phyloP scores from a whole-genome alignment of 2,797 vertebrate genomes.

The Sarcoramphus papa region DNA sequence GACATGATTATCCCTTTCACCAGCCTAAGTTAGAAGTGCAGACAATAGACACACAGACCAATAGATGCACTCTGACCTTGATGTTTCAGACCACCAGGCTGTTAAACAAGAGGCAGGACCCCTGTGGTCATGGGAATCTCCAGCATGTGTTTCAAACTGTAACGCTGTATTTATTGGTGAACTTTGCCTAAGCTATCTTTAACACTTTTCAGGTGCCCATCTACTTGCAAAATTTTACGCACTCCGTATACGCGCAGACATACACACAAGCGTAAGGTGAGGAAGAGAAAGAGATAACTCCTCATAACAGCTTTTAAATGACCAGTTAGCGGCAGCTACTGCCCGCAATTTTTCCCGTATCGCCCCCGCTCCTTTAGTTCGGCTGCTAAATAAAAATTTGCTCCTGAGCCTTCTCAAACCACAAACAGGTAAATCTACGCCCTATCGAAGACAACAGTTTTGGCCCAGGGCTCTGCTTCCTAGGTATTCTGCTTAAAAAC shows the following conservation, averaged over 20 bases:
- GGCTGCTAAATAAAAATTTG: not conserved
- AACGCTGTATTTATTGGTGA: not conserved
- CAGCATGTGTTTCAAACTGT: not conserved
- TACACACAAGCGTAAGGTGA: fast-evolving
- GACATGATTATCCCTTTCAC: constrained; percentile 40
- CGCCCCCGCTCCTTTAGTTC: not conserved
- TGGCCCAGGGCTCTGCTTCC: not conserved
- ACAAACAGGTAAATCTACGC: not conserved
- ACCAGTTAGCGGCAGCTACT: not conserved
- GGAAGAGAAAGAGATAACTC: not conserved
- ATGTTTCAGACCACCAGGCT: constrained; percentile 55
- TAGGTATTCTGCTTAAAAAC: not conserved
- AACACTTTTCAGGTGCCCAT: not conserved
- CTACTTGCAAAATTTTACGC: not conserved
- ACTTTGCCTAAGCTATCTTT: not conserved
- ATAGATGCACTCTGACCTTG: constrained; percentile 64
- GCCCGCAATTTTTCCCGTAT: not conserved
- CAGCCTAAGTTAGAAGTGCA: constrained; percentile 1
- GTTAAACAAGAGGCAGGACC: constrained; percentile 63
- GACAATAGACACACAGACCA: constrained; percentile 40
- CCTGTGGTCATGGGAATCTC: constrained; percentile 59
- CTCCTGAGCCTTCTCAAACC: not conserved
- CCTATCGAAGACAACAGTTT: not conserved
- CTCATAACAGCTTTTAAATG: not conserved
- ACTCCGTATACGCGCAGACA: not conserved